phyloP scores from a whole-genome alignment of 2,797 vertebrate species.

The Myotis findleyi region DNA sequence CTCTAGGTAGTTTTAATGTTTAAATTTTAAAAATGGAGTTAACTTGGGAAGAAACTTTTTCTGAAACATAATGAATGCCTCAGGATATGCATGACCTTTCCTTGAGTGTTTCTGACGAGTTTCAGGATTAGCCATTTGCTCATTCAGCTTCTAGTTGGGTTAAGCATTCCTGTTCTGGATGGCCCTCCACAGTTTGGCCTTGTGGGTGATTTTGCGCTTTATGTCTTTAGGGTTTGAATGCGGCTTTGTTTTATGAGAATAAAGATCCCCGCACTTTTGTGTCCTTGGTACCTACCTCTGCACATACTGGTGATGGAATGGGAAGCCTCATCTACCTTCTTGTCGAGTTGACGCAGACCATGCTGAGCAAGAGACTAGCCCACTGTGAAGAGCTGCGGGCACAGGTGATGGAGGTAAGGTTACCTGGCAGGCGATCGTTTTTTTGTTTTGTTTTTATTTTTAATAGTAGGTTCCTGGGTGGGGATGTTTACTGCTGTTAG shows the following conservation, averaged over 20 bases:
- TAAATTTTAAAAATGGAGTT: slow-evolving; percentile 13
- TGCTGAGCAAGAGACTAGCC: slow-evolving; percentile 95
- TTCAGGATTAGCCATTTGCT: not conserved
- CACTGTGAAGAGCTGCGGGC: slow-evolving; percentile 97
- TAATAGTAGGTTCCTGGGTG: not conserved
- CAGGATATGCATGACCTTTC: not conserved
- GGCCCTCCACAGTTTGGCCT: not conserved
- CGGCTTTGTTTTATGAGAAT: slow-evolving; percentile 96
- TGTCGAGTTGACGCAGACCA: slow-evolving; percentile 96
- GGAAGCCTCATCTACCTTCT: slow-evolving; percentile 97
- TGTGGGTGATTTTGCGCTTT: slow-evolving; percentile 47
- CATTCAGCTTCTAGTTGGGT: not conserved
- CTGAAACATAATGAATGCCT: not conserved
- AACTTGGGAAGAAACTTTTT: not conserved
- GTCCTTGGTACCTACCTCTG: slow-evolving; percentile 97
- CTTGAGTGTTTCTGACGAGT: not conserved
- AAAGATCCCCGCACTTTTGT: slow-evolving; percentile 98
- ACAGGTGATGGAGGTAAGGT: slow-evolving; percentile 98
- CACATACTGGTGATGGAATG: slow-evolving; percentile 98
- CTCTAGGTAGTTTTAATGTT: not conserved
- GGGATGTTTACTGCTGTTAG: not conserved
- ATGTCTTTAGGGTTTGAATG: slow-evolving; percentile 93
- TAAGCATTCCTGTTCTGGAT: not conserved
- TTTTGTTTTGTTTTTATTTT: not conserved
- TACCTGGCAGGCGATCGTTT: not conserved